These are phyloP conservation scores for Ovis canadensis DNA, from an alignment of 2,113 vertebrate genomes.

Conservation along the genomic window DNA sequence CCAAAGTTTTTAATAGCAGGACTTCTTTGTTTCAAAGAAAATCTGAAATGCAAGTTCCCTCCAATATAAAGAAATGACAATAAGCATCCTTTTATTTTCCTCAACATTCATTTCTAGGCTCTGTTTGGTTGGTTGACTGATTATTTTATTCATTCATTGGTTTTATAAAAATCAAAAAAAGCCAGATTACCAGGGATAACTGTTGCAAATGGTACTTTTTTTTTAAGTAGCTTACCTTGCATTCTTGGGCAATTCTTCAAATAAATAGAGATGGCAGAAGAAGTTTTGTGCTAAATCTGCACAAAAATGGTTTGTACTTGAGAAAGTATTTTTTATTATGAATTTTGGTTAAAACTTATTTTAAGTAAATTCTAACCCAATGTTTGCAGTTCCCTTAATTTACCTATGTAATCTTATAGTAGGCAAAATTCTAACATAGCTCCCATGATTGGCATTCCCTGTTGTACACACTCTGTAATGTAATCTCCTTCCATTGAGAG, in stretches of 20 bases:
- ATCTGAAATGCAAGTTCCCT: not conserved
- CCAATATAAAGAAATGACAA: not conserved
- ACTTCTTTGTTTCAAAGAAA: not conserved
- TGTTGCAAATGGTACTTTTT: not conserved
- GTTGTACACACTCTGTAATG: not conserved
- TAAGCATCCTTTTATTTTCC: not conserved
- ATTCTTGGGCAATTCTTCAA: not conserved
- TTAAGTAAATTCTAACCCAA: not conserved
- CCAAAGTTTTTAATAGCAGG: not conserved
- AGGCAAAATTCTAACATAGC: not conserved
- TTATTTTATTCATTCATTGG: not conserved
- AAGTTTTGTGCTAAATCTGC: not conserved
- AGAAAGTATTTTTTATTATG: not conserved
- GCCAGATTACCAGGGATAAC: not conserved
- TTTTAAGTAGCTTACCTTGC: not conserved
- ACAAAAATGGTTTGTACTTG: not conserved
- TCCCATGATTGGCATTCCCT: not conserved
- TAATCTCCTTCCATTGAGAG: not conserved
- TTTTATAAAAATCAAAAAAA: not conserved
- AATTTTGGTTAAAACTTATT: conserved; percentile 15
- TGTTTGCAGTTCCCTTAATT: not conserved
- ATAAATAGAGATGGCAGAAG: not conserved
- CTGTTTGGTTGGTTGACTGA: not conserved
- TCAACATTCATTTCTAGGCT: not conserved
- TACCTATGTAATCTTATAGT: not conserved